Evolutionary conservation across 1,140 invertebrate genomes (phyloP), one percentile per base, ranked within the genome.

Genomic region (Aphidius gifuensis): DNA sequence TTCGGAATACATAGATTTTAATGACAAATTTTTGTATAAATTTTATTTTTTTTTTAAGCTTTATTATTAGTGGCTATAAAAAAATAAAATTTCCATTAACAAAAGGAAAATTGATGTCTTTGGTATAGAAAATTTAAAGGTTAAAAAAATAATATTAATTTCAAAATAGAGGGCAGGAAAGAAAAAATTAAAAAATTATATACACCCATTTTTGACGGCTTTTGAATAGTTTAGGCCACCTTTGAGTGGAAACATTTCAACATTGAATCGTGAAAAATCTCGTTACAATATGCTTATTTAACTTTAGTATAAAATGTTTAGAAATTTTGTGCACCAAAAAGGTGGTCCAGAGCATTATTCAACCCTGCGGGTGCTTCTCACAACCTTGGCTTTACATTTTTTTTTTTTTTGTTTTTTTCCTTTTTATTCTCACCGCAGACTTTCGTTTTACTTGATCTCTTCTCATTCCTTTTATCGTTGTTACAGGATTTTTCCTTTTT

Each of bases 281-380:
- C 23, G 4, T 32, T 32, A 32, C 23, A 32, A 42, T 51, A 63
- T 32, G 23, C 23, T 3, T 32, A 32, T 32, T 32, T 32, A 32
- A 32, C 23, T 32, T 32, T 32, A 4, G 23, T 32, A 32, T 32
- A 32, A 32, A 32, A 32, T 32, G 23, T 32, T 32, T 32, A 32
- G 23, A 32, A 32, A 32, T 32, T 32, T 32, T 32, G 23, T 32
- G 23, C 23, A 32, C 4, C 23, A 32, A 71, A 76, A 69, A 76
- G 78, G 69, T 78, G 75, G 73, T 72, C 74, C 23, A 32, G 57
- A 58, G 61, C 57, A 79, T 78, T 80, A 78, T 79, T 77, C 73
- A 59, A 65, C 75, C 69, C 75, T 56, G 69, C 75, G 73, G 77
- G 75, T 74, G 77, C 71, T 71, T 70, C 63, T 66, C 53, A 55